Evolutionary conservation across 2,888 invertebrate genomes (phyloP).

Genomic region (Standfussiana lucernea): DNA sequence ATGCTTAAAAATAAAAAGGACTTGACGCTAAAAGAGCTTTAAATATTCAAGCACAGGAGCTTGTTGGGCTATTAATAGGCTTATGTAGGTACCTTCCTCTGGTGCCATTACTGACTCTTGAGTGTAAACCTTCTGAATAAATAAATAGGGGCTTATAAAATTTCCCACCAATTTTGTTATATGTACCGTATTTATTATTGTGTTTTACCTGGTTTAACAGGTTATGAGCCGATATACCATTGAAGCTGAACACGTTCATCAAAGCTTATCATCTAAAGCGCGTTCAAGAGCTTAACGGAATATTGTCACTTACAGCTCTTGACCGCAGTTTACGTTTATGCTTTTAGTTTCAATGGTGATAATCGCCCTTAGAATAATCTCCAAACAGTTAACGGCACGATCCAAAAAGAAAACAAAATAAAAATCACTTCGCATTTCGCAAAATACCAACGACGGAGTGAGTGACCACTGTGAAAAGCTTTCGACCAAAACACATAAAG

Average conservation of each 20-base stretch:
- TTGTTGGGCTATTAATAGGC: slow-evolving; percentile 2
- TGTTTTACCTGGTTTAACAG: background rate
- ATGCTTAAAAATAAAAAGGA: slow-evolving; percentile 15
- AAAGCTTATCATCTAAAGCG: background rate
- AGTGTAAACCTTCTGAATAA: slow-evolving; percentile 16
- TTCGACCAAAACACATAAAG: slow-evolving; percentile 29
- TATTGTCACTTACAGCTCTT: background rate
- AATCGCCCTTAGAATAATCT: background rate
- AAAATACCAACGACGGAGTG: background rate
- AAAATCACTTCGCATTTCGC: background rate
- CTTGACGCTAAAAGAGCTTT: slow-evolving; percentile 9
- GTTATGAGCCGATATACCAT: background rate
- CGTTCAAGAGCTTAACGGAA: background rate
- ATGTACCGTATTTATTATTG: background rate
- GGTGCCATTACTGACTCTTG: background rate
- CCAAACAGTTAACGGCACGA: background rate
- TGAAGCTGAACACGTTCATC: background rate
- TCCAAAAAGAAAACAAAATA: background rate
- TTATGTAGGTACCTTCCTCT: slow-evolving; percentile 10
- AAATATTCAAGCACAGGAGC: slow-evolving; percentile 21
- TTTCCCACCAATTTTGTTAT: background rate
- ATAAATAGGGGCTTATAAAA: slow-evolving; percentile 3
- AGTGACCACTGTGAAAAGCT: background rate
- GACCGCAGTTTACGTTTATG: background rate
- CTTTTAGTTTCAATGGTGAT: background rate